Percentiles rank a stretch among this genome's conserved stretches.
Conservation (phyloP, 2,113 vertebrate species). For the Triplophysa rosa region DNA sequence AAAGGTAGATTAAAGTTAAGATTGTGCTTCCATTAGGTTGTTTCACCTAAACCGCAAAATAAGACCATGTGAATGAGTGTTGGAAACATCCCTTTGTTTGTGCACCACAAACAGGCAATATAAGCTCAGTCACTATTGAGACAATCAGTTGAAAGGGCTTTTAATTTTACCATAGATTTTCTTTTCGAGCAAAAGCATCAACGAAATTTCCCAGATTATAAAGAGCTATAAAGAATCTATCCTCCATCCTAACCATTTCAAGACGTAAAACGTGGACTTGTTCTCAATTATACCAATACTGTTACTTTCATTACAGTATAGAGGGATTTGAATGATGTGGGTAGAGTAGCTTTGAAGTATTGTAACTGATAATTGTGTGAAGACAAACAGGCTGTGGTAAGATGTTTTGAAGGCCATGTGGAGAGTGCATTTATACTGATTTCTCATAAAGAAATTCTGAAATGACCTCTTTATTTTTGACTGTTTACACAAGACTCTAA, state of each 20-base stretch:
- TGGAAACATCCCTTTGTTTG: slow-evolving; percentile 25
- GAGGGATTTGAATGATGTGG: slow-evolving; percentile 17
- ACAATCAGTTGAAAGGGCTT: slow-evolving; percentile 59
- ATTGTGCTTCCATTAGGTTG: slow-evolving; percentile 53
- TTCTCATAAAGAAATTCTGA: not conserved
- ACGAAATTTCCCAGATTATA: not conserved
- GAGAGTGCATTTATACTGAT: slow-evolving; percentile 26
- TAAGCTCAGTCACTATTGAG: slow-evolving; percentile 46
- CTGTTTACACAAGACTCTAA: slow-evolving; percentile 19
- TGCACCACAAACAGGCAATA: slow-evolving; percentile 49
- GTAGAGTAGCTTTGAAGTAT: slow-evolving; percentile 22
- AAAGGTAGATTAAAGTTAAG: slow-evolving; percentile 50
- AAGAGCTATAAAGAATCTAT: slow-evolving; percentile 2
- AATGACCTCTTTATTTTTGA: slow-evolving; percentile 36
- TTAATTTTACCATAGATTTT: slow-evolving; percentile 45
- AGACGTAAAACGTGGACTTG: slow-evolving; percentile 8
- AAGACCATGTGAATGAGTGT: slow-evolving; percentile 37
- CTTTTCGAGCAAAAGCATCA: not conserved
- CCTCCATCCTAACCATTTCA: not conserved
- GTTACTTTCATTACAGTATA: slow-evolving; percentile 8
- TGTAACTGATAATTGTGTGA: slow-evolving; percentile 21
- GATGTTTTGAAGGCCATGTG: slow-evolving; percentile 17
- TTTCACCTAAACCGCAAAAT: slow-evolving; percentile 31
- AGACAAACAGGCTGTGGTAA: not conserved
- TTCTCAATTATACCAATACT: slow-evolving; percentile 22